These are phyloP conservation scores for Thamnophis sirtalis DNA, from an alignment of 2,113 vertebrate species.

Conservation along the genomic window DNA sequence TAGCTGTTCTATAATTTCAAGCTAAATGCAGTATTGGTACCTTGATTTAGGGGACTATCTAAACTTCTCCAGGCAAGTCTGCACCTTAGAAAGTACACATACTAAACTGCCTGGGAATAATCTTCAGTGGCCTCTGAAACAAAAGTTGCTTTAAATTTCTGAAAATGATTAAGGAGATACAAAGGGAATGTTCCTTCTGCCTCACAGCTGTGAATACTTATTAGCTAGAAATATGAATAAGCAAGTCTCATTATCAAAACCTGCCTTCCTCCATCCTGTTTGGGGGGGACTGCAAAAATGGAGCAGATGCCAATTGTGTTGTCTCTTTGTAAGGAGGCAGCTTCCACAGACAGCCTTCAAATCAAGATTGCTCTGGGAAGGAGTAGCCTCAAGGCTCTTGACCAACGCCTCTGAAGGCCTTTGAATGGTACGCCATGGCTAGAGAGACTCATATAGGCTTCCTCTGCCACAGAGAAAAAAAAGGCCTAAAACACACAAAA, in stretches of 20 bases:
- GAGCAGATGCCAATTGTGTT: conserved; percentile 17
- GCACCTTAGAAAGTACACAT: neutral
- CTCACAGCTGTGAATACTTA: neutral
- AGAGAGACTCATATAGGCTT: neutral
- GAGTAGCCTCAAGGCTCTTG: neutral
- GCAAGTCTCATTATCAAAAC: neutral
- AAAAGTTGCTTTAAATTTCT: neutral
- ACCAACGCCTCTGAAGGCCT: neutral
- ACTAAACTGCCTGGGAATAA: neutral
- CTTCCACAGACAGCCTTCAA: neutral
- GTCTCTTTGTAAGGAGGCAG: neutral
- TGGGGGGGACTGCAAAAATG: neutral
- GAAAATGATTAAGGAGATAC: no score
- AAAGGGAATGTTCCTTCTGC: neutral
- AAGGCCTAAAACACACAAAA: neutral
- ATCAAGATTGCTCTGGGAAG: neutral
- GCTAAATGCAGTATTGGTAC: neutral
- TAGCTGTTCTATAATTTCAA: neutral
- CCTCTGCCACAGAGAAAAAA: neutral
- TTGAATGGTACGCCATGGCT: neutral
- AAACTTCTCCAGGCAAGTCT: neutral
- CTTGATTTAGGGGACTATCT: neutral
- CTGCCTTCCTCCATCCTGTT: neutral
- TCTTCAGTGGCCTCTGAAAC: neutral
- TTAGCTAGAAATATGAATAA: neutral